phyloP scores from a whole-genome alignment of 1,140 invertebrate species.

The Drosophila burlai region DNA sequence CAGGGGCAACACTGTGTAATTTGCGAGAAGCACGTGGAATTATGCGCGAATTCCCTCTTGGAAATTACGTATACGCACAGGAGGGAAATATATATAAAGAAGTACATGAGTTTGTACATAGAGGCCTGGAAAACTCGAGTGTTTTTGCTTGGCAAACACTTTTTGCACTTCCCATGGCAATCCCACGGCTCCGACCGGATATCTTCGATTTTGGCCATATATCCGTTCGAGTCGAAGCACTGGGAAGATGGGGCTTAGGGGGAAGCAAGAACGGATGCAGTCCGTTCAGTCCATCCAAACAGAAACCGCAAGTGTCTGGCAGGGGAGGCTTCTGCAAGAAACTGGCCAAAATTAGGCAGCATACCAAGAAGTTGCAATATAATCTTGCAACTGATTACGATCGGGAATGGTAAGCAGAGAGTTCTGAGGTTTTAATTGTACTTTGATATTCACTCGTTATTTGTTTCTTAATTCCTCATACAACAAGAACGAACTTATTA shows the following conservation, averaged over 20 bases:
- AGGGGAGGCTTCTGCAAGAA: slow-evolving; percentile 24
- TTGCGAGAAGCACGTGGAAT: slow-evolving; percentile 58
- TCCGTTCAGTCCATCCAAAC: slow-evolving; percentile 24
- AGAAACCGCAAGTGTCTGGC: slow-evolving; percentile 53
- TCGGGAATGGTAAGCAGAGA: background rate
- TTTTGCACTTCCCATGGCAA: slow-evolving; percentile 29
- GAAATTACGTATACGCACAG: slow-evolving; percentile 72
- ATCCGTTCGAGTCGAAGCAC: slow-evolving; percentile 51
- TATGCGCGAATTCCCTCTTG: slow-evolving; percentile 26
- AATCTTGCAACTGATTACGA: background rate
- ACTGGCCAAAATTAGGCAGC: slow-evolving; percentile 12
- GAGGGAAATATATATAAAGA: background rate
- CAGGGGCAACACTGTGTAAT: slow-evolving; percentile 25
- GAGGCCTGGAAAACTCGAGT: background rate
- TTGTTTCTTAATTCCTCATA: background rate
- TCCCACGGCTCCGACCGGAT: slow-evolving; percentile 53
- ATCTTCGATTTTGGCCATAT: slow-evolving; percentile 77
- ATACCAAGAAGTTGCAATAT: slow-evolving; percentile 1
- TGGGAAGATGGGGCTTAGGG: background rate
- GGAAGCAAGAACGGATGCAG: slow-evolving; percentile 29
- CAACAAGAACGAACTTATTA: background rate
- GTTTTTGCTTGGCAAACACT: slow-evolving; percentile 3
- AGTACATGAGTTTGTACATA: background rate
- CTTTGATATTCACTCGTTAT: background rate
- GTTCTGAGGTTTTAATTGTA: background rate